Evolutionary conservation across 2,888 invertebrate genomes (phyloP), one percentile per base, ranked within the genome.

Genomic region (Mamestra brassicae): DNA sequence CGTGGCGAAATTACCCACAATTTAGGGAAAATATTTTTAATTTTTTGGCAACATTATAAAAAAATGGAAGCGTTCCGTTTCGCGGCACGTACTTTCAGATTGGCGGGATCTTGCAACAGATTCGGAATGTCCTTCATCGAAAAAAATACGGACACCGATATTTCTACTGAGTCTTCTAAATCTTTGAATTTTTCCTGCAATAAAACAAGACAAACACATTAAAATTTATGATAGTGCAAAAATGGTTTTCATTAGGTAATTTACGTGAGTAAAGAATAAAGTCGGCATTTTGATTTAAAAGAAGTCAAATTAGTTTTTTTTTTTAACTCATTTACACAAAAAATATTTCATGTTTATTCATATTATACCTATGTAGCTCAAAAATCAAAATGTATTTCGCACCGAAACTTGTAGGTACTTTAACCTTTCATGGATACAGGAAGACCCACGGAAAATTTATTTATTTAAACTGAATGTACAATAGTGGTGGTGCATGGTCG

Each of bases 71-170:
- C 78, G 74, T 81, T 86, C 63, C 81, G 57, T 78, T 83, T 42
- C 67, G 76, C 74, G 60, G 6, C 72, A 89, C 89, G 87, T 89
- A 97, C 97, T 91, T 97, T 97, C 1, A 96, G 97, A 87, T 97
- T 91, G 26, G 92, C 90, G 0, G 96, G 95, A 84, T 97, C 95
- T 63, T 94, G 91, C 62, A 97, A 88, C 86, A 97, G 89, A 82
- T 97, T 95, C 0, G 97, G 97, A 63, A 97, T 93, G 72, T 97
- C 97, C 78, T 96, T 93, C 93, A 97, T 95, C 0, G 94, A 91
- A 86, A 97, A 97, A 86, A 97, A 97, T 57, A 94, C 93, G 0
- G 97, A 93, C 54, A 96, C 85, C 3, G 95, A 94, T 80, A 97
- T 96, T 89, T 97, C 97, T 4, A 96, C 92, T 0, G 96, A 93